Evolutionary conservation across 2,113 vertebrate genomes (phyloP), one percentile per base, ranked within the genome.

Genomic region (Scolopax mira): DNA sequence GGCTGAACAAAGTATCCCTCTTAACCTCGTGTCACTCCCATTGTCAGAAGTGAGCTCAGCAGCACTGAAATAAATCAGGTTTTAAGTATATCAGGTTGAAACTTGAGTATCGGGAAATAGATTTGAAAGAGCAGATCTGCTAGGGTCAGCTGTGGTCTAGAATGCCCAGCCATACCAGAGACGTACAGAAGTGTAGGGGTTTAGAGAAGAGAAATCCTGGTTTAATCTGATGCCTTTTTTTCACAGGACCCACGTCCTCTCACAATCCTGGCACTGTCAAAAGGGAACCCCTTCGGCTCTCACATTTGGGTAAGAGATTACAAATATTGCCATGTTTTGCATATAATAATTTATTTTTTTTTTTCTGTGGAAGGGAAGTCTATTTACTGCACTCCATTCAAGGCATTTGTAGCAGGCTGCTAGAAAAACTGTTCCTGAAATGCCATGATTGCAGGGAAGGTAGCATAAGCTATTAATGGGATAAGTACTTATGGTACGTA

Each of bases 11-110:
- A 95, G 78, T 51, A 25, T 13, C 25, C 37, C 83, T 87, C 74
- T 85, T 92, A 87, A 96, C 80, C 57, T 44, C 1, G 1, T 39
- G 74, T 54, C 87, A 51, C 49, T 75, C 44, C 73, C 54, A 4
- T 85, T 91, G 85, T 93, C 41, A 77, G 66, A 88, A 95, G 31
- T 17, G 54, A 73, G 52, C 65, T 60, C 78, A 67, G 84, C 65
- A 65, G 66, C 79, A 18, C 48, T 58, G 44, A 89, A 82, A 77
- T 51, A 39, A 78, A 61, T 44, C 46, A 42, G 57, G 21, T 30
- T 86, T 74, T 41, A 37, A 91, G 73, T 70, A 9, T 30, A 57
- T 49, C 28, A 7, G n/a, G 31, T 62, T 87, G 85, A 88, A 95
- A 92, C 54, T n/a, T 28, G 49, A 73, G 62, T 49, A 51, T 37